phyloP scores from a whole-genome alignment of 2,888 invertebrate species.

The Pheosia tremula region DNA sequence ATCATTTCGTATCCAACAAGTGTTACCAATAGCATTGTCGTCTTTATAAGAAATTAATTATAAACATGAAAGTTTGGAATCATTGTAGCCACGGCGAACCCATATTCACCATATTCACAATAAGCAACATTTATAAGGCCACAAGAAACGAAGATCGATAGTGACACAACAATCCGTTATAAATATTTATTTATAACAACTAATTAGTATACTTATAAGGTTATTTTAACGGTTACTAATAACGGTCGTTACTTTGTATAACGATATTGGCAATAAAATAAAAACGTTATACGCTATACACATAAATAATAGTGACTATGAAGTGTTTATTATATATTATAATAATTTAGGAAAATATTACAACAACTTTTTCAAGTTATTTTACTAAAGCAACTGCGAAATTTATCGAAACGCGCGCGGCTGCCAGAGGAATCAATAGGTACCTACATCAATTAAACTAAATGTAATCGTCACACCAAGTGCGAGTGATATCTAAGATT shows the following conservation, averaged over 20 bases:
- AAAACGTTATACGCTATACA: constrained; percentile 58
- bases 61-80: constrained; percentile 33
- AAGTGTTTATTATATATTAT: constrained; percentile 41
- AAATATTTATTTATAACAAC: constrained; percentile 20
- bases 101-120: constrained; percentile 26
- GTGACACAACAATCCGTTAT: constrained; percentile 20
- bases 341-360: constrained; percentile 49
- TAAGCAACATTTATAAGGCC: constrained; percentile 53
- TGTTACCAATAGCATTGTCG: constrained; percentile 22
- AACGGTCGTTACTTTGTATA: constrained; percentile 27
- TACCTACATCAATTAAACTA: neutral
- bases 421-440: neutral
- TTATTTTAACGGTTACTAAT: constrained; percentile 26
- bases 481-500: neutral
- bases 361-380: constrained; percentile 17
- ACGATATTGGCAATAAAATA: constrained; percentile 41
- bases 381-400: constrained; percentile 19
- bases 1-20: constrained; percentile 15
- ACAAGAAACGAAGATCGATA: constrained; percentile 41
- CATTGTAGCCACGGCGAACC: constrained; percentile 33
- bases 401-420: neutral
- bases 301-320: constrained; percentile 58
- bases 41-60: constrained; percentile 40
- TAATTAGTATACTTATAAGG: constrained; percentile 17
- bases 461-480: neutral